A percentile compares a stretch with the other conserved stretches of the same genome.
phyloP scores from a whole-genome alignment of 1,140 invertebrate species.

The Calliphora vicina region DNA sequence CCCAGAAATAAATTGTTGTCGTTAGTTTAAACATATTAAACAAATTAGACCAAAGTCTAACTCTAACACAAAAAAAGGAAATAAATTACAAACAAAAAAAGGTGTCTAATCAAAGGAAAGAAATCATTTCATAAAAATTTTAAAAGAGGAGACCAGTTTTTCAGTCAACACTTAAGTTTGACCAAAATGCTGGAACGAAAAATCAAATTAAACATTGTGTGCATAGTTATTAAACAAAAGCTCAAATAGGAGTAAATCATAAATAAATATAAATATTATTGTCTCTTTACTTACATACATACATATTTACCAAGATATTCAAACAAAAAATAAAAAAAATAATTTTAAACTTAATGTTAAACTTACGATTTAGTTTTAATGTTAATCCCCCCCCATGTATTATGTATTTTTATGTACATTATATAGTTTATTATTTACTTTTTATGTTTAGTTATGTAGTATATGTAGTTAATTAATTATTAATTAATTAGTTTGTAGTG shows the following conservation, averaged over 20 bases:
- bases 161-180: background rate
- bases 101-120: constrained; percentile 15
- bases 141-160: background rate
- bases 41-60: background rate
- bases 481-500: no score
- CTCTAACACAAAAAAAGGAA: background rate
- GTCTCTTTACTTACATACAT: background rate
- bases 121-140: background rate
- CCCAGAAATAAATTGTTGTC: background rate
- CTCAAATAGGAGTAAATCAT: background rate
- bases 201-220: background rate
- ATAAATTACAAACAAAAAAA: background rate
- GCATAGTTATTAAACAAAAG: constrained; percentile 8
- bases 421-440: background rate
- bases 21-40: no score
- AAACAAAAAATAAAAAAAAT: no score
- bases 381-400: background rate
- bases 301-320: background rate
- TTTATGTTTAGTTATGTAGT: no score
- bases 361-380: background rate
- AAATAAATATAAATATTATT: background rate
- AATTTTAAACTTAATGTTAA: no score
- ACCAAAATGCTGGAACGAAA: background rate
- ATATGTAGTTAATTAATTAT: no score
- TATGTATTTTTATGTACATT: background rate